phyloP scores from a whole-genome alignment of 1,140 invertebrate species.

The Lycorma delicatula region DNA sequence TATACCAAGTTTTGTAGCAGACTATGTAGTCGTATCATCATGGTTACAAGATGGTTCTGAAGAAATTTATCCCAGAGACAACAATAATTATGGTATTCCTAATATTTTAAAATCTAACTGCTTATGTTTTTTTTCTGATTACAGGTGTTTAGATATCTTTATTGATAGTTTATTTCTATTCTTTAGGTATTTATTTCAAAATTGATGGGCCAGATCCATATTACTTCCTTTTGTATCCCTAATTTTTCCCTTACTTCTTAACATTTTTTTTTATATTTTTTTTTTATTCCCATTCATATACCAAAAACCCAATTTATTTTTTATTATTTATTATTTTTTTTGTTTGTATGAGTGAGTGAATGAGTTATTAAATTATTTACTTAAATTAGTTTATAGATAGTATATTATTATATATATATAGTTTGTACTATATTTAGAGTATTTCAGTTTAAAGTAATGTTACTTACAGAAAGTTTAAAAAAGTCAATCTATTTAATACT shows the following conservation, averaged over 20 bases:
- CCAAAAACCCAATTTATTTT: too few species aligned
- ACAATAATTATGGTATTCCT: conserved; percentile 42
- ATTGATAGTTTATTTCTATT: conserved; percentile 20
- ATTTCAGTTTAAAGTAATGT: background rate
- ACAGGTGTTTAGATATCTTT: conserved; percentile 33
- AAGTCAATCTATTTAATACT: too few species aligned
- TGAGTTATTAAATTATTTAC: background rate
- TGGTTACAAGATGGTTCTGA: conserved; percentile 72
- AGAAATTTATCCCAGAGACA: conserved; percentile 50
- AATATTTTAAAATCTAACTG: conserved; percentile 23
- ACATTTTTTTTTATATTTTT: conserved; percentile 8
- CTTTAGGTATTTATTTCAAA: background rate
- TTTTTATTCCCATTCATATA: conserved; percentile 7
- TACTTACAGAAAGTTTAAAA: too few species aligned
- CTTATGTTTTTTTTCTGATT: conserved; percentile 21
- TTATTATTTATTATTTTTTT: conserved; percentile 14
- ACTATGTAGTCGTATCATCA: conserved; percentile 73
- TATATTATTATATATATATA: too few species aligned
- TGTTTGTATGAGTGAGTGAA: conserved; percentile 15
- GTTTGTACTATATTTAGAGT: too few species aligned
- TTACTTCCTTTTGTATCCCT: conserved; percentile 2
- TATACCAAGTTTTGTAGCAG: conserved; percentile 84
- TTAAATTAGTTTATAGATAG: conserved; percentile 1
- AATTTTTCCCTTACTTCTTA: background rate
- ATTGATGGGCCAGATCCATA: conserved; percentile 10